phyloP scores from a whole-genome alignment of 2,113 vertebrate genomes.

The Otolemur garnettii region DNA sequence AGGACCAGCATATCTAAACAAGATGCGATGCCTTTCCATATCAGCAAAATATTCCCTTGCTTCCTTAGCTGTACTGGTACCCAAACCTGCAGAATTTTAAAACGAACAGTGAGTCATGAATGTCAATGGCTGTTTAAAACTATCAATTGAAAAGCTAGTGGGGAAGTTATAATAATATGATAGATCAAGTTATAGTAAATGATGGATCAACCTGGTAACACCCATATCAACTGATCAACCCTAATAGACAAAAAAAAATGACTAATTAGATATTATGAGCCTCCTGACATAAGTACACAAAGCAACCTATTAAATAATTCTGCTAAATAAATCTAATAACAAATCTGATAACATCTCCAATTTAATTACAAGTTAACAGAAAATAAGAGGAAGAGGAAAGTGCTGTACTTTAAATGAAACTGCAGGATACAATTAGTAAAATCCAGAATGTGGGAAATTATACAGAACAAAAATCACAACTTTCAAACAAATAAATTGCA shows the following conservation, averaged over 20 bases:
- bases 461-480: not conserved
- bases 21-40: constrained; percentile 97
- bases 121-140: constrained; percentile 7
- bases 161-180: not conserved
- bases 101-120: constrained; percentile 58
- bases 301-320: not conserved
- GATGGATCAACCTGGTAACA: not conserved
- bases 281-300: constrained; percentile 36
- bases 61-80: constrained; percentile 99
- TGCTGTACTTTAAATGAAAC: not conserved
- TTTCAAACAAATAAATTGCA: constrained; percentile 18
- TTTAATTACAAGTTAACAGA: constrained; percentile 26
- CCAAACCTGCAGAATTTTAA: constrained; percentile 92
- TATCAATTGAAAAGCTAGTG: not conserved
- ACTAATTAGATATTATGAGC: not conserved
- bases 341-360: not conserved
- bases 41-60: constrained; percentile 99
- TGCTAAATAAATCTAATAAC: constrained; percentile 36
- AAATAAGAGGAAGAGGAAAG: not conserved
- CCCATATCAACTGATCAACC: not conserved
- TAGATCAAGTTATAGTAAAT: too few species aligned
- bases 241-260: not conserved
- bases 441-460: constrained; percentile 30
- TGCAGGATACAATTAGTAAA: not conserved
- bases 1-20: constrained; percentile 95